Percentiles rank a stretch among this genome's conserved stretches.
Evolutionary conservation across 2,888 invertebrate genomes (phyloP).

Genomic region (Rotaria magnacalcarata): DNA sequence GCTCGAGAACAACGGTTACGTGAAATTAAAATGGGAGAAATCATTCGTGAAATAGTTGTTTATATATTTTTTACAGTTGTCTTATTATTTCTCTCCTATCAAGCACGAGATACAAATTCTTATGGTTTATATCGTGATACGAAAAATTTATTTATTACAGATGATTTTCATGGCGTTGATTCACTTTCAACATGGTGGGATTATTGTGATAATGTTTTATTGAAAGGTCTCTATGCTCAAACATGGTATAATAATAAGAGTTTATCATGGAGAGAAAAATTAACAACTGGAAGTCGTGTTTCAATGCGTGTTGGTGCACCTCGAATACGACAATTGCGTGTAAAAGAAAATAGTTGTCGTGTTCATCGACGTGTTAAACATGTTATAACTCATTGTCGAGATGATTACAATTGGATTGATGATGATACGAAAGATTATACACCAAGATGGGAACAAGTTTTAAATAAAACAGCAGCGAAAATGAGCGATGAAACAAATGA

Average conservation of each 20-base stretch:
- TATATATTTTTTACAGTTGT: conserved; percentile 57
- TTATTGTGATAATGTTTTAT: conserved; percentile 53
- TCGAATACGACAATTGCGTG: conserved; percentile 43
- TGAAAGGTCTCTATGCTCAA: conserved; percentile 54
- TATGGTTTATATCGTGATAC: conserved; percentile 49
- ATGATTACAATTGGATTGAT: conserved; percentile 56
- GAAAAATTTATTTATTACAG: conserved; percentile 48
- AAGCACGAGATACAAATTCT: conserved; percentile 54
- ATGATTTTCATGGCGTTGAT: conserved; percentile 49
- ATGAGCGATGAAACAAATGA: conserved; percentile 33
- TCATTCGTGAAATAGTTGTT: conserved; percentile 54
- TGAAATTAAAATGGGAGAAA: conserved; percentile 57
- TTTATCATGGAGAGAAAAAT: conserved; percentile 56
- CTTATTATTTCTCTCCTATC: conserved; percentile 58
- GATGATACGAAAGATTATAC: conserved; percentile 56
- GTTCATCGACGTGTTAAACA: conserved; percentile 50
- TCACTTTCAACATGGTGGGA: conserved; percentile 52
- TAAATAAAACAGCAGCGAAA: conserved; percentile 36
- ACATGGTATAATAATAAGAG: conserved; percentile 54
- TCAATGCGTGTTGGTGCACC: conserved; percentile 44
- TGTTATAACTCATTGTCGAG: conserved; percentile 54
- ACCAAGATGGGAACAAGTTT: conserved; percentile 51
- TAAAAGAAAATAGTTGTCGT: conserved; percentile 53
- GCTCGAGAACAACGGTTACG: conserved; percentile 53
- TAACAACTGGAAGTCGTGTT: conserved; percentile 49